phyloP scores from a whole-genome alignment of 2,113 vertebrate species.

The Lichenostomus cassidix region DNA sequence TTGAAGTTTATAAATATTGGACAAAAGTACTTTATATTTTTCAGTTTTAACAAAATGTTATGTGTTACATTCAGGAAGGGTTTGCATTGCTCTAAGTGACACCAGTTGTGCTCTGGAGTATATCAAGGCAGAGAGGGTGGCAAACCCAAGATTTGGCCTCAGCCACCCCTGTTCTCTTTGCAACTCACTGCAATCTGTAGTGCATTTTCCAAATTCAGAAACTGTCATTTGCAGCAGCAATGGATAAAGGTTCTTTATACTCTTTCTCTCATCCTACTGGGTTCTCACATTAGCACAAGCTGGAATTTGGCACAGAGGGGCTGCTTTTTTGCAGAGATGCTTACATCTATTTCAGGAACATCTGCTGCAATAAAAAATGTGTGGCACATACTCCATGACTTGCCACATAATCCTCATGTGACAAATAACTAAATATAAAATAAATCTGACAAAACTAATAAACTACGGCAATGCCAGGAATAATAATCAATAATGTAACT shows the following conservation, averaged over 20 bases:
- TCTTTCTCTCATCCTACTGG: constrained; percentile 35
- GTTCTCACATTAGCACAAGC: constrained; percentile 44
- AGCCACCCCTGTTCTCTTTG: not conserved
- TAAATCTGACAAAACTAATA: constrained; percentile 55
- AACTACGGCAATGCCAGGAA: constrained; percentile 7
- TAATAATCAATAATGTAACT: constrained; percentile 47
- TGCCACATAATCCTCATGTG: constrained; percentile 50
- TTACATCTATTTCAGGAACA: constrained; percentile 58
- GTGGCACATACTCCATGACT: constrained; percentile 34
- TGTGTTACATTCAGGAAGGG: not conserved
- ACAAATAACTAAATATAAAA: constrained; percentile 59
- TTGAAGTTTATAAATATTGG: not conserved
- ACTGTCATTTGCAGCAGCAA: not conserved
- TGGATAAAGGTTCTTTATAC: constrained; percentile 42
- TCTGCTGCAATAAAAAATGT: constrained; percentile 58
- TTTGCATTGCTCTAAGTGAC: not conserved
- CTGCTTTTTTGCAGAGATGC: constrained; percentile 47
- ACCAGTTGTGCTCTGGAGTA: not conserved
- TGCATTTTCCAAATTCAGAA: not conserved
- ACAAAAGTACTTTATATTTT: not conserved
- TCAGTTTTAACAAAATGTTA: not conserved
- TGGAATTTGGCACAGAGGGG: constrained; percentile 50
- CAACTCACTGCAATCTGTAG: not conserved
- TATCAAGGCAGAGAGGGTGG: not conserved
- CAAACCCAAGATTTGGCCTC: not conserved